A percentile compares a stretch with the other conserved stretches of the same genome.
These are phyloP conservation scores for Aphis craccivora DNA, from an alignment of 1,140 invertebrate species.

Conservation along the genomic window DNA sequence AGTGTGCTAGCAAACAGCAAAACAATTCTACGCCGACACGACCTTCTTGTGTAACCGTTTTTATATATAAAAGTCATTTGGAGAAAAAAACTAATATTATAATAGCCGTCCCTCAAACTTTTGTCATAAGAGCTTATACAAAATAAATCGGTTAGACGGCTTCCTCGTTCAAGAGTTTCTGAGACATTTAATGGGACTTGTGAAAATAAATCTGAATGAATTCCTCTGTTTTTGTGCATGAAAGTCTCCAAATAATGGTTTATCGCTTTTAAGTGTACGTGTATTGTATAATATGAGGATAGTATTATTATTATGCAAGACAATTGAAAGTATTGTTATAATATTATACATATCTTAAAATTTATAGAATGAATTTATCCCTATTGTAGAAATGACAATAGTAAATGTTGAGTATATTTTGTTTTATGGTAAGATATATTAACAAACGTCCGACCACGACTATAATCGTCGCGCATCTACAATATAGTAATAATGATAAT, in stretches of 20 bases:
- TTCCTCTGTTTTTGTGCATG: not conserved
- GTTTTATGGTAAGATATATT: not conserved
- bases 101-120: not conserved
- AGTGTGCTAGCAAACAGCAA: not conserved
- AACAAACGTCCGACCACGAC: not conserved
- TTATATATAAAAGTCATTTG: not conserved
- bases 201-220: not conserved
- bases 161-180: not conserved
- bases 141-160: not conserved
- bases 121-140: not conserved
- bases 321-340: not conserved
- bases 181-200: not conserved
- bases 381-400: not conserved
- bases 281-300: not conserved
- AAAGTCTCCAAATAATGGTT: not conserved
- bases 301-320: not conserved
- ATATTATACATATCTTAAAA: not conserved
- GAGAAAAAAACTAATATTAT: not conserved
- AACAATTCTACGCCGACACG: not conserved
- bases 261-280: not conserved
- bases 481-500: too few relatives aligned
- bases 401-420: not conserved
- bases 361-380: not conserved
- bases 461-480: not conserved
- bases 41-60: not conserved